Evolutionary conservation across 2,797 vertebrate species (phyloP).

Genomic region (Paratrypauchen microcephalus): DNA sequence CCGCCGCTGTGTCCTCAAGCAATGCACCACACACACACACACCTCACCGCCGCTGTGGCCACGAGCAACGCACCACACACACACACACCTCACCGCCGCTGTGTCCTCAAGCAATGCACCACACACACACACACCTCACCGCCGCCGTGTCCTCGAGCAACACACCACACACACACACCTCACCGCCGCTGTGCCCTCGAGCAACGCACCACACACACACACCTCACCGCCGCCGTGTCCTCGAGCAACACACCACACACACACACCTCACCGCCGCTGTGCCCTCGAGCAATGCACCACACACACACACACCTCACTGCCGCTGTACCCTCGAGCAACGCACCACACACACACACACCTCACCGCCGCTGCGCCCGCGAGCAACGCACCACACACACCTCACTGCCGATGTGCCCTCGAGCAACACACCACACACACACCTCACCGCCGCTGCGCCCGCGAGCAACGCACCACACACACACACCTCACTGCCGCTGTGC

Average conservation of each 20-base stretch:
- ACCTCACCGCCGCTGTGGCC: constrained; percentile 4
- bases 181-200: constrained; percentile 1
- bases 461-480: neutral
- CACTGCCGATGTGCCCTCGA: neutral
- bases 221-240: constrained; percentile 4
- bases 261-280: constrained; percentile 2
- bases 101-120: neutral
- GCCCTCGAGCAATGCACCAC: neutral
- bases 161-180: neutral
- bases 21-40: neutral
- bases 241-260: neutral
- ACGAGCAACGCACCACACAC: neutral
- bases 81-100: neutral
- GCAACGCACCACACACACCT: neutral
- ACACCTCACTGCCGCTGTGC: constrained; percentile 1
- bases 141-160: neutral
- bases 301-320: neutral
- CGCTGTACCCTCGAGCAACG: neutral
- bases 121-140: neutral
- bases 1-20: constrained; percentile 1
- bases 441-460: constrained; percentile 4
- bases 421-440: neutral
- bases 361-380: constrained; percentile 1
- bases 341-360: neutral
- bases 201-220: neutral